These are phyloP conservation scores for Neogale vison DNA, from an alignment of 2,113 vertebrate species.

Conservation along the genomic window DNA sequence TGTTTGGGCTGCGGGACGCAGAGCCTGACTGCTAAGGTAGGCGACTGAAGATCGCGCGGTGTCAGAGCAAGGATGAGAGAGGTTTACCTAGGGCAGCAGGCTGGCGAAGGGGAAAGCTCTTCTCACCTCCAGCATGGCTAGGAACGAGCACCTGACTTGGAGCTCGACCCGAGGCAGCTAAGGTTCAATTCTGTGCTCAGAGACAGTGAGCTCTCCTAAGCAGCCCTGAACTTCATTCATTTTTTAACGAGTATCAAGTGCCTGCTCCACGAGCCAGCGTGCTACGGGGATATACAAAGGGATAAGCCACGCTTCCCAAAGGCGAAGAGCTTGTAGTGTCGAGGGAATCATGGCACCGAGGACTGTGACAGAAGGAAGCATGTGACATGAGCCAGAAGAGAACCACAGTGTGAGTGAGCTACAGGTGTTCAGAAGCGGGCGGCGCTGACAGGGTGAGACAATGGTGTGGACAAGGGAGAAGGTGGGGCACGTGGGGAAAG, in stretches of 20 bases:
- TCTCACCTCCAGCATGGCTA: neutral
- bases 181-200: slow-evolving; percentile 7
- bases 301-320: neutral
- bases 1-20: neutral
- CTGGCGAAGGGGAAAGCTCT: neutral
- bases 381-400: neutral
- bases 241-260: slow-evolving; percentile 58
- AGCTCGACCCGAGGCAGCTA: neutral
- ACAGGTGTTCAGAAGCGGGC: neutral
- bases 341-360: neutral
- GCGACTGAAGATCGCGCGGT: neutral
- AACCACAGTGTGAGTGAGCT: neutral
- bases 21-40: neutral
- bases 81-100: neutral
- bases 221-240: neutral
- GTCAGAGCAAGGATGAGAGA: neutral
- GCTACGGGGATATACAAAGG: neutral
- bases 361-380: neutral
- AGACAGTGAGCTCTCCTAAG: neutral
- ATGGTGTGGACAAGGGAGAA: neutral
- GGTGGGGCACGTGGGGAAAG: neutral
- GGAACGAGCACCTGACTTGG: neutral
- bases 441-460: neutral
- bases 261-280: neutral
- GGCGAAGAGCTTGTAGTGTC: neutral